A percentile compares a stretch with the other conserved stretches of the same genome.
Conservation (phyloP, 2,797 vertebrate species). For the Phalanger gymnotis region DNA sequence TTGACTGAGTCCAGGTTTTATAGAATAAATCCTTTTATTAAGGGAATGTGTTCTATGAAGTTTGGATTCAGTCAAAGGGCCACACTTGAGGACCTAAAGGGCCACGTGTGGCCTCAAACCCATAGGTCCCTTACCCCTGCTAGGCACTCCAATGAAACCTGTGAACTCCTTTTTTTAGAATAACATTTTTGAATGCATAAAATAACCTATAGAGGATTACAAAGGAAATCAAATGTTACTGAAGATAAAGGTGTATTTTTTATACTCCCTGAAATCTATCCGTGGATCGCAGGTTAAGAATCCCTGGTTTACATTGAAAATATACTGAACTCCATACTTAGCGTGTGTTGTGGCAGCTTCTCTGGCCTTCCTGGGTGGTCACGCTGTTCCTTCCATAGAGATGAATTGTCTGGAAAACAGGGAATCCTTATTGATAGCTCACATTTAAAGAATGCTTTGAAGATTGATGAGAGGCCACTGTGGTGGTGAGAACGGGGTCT, state of each 20-base stretch:
- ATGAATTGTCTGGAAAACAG: not conserved
- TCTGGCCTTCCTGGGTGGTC: not conserved
- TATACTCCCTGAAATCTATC: not conserved
- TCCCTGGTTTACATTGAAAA: not conserved
- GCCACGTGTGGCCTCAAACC: too few relatives aligned
- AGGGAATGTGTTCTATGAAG: too few relatives aligned
- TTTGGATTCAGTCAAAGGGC: too few relatives aligned
- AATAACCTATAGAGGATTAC: not conserved
- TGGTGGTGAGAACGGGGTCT: fast-evolving
- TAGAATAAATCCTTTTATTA: too few relatives aligned
- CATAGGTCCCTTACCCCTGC: too few relatives aligned
- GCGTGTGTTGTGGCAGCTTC: not conserved
- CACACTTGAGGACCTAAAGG: too few relatives aligned
- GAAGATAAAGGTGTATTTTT: not conserved
- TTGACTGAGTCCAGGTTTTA: too few relatives aligned
- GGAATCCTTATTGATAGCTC: not conserved
- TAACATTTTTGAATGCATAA: not conserved
- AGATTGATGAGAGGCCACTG: not conserved
- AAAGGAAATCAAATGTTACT: not conserved
- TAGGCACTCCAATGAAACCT: not conserved
- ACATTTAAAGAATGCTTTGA: not conserved
- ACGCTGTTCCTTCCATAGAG: not conserved
- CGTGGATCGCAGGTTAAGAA: not conserved
- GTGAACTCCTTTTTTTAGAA: not conserved
- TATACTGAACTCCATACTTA: not conserved